A percentile compares a stretch with the other conserved stretches of the same genome.
These are phyloP conservation scores for Physocephala rufipes DNA, from an alignment of 2,888 invertebrate genomes.

Conservation along the genomic window DNA sequence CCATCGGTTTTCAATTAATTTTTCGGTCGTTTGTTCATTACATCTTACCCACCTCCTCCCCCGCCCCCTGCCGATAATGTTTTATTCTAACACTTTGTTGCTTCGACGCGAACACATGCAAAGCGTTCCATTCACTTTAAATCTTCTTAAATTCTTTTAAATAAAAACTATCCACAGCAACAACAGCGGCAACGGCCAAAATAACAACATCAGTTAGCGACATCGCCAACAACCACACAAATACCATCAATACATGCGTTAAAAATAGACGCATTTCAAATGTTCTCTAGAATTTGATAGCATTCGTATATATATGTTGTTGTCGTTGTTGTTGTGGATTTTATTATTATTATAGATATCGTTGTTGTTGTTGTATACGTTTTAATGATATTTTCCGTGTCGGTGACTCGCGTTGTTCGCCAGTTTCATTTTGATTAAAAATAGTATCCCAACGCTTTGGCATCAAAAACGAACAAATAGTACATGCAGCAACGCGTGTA, in stretches of 20 bases:
- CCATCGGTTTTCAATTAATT: slow-evolving; percentile 15
- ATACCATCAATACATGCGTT: not conserved
- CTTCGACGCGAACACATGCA: slow-evolving; percentile 33
- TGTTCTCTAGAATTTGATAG: not conserved
- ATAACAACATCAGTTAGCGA: too few relatives aligned
- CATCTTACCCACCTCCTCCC: not conserved
- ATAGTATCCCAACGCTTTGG: too few relatives aligned
- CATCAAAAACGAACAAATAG: too few relatives aligned
- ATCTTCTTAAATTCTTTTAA: slow-evolving; percentile 22
- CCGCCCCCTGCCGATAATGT: not conserved
- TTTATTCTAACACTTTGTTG: not conserved
- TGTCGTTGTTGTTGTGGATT: slow-evolving; percentile 27
- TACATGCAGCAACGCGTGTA: too few relatives aligned
- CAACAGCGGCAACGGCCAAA: not conserved
- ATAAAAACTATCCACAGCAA: not conserved
- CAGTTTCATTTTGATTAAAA: too few relatives aligned
- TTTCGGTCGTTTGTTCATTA: too few relatives aligned
- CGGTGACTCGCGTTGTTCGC: not conserved
- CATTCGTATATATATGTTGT: slow-evolving; percentile 23
- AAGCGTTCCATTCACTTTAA: slow-evolving; percentile 26
- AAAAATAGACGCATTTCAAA: slow-evolving; percentile 24
- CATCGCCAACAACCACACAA: too few relatives aligned
- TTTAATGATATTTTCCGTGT: not conserved
- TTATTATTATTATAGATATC: slow-evolving; percentile 27
- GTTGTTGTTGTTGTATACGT: not conserved